These are phyloP conservation scores for Erpetoichthys calabaricus DNA, from an alignment of 2,797 vertebrate species.

Conservation along the genomic window DNA sequence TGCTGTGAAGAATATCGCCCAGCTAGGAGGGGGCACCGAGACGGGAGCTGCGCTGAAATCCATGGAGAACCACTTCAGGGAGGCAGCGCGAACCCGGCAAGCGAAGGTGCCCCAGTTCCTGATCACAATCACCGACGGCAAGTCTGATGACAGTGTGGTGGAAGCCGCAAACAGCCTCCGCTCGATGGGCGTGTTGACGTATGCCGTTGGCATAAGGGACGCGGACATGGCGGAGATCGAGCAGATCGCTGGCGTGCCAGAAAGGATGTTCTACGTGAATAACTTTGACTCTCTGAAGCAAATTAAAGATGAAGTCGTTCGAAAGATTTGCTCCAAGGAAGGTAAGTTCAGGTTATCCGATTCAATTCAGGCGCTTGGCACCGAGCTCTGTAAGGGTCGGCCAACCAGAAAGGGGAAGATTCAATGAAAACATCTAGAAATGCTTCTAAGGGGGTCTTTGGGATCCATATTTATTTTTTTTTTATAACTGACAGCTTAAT, in stretches of 20 bases:
- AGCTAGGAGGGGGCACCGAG: conserved; percentile 42
- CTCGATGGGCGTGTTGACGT: conserved; percentile 37
- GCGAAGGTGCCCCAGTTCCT: conserved; percentile 44
- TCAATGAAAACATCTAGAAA: no score
- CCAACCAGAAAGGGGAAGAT: background rate
- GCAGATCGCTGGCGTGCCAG: conserved; percentile 40
- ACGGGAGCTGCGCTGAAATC: conserved; percentile 48
- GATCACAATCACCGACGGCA: conserved; percentile 63
- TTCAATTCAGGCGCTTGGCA: background rate
- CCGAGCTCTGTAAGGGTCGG: background rate
- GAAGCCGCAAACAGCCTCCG: conserved; percentile 40
- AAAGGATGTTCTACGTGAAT: conserved; percentile 50
- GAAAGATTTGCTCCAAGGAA: conserved; percentile 55
- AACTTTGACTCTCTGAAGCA: conserved; percentile 56
- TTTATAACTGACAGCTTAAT: no score
- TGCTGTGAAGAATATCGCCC: conserved; percentile 43
- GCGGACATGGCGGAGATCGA: conserved; percentile 37
- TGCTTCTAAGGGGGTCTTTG: no score
- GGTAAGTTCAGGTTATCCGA: conserved; percentile 37
- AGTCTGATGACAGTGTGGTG: conserved; percentile 48
- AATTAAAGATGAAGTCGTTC: conserved; percentile 57
- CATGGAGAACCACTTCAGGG: conserved; percentile 42
- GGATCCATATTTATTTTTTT: no score
- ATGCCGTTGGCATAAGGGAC: conserved; percentile 54
- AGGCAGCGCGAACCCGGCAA: conserved; percentile 25